These are phyloP conservation scores for Chaetodon trifasciatus DNA, from an alignment of 2,797 vertebrate genomes.

Conservation along the genomic window DNA sequence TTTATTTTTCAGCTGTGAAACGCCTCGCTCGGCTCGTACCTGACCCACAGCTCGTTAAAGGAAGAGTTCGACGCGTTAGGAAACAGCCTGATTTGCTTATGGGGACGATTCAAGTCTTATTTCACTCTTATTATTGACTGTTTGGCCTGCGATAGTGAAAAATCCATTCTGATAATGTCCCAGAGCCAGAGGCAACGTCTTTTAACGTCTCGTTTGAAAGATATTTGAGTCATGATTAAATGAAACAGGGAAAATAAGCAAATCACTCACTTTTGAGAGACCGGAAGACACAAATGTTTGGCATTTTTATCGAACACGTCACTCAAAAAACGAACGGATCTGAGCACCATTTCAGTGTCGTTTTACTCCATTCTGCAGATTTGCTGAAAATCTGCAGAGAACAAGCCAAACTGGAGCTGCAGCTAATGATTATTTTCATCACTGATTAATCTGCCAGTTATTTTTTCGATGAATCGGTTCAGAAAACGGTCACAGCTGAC, in stretches of 20 bases:
- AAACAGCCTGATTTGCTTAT: not conserved
- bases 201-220: not conserved
- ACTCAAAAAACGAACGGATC: not conserved
- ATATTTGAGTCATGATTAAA: not conserved
- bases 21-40: not conserved
- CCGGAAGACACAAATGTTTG: not conserved
- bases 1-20: not conserved
- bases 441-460: not conserved
- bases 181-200: not conserved
- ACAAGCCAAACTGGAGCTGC: not conserved
- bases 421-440: not conserved
- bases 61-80: not conserved
- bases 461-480: not conserved
- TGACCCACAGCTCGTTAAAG: not conserved
- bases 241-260: not conserved
- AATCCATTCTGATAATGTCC: not conserved
- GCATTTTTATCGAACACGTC: not conserved
- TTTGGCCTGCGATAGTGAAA: not conserved
- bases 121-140: too few relatives aligned
- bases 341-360: not conserved
- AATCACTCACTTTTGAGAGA: too few relatives aligned
- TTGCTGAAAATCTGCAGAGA: not conserved
- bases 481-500: not conserved
- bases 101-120: too few relatives aligned
- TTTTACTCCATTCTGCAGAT: not conserved